Base-by-base conservation (phyloP, 2,888 invertebrate genomes). In the Acrobasis consociella region DNA sequence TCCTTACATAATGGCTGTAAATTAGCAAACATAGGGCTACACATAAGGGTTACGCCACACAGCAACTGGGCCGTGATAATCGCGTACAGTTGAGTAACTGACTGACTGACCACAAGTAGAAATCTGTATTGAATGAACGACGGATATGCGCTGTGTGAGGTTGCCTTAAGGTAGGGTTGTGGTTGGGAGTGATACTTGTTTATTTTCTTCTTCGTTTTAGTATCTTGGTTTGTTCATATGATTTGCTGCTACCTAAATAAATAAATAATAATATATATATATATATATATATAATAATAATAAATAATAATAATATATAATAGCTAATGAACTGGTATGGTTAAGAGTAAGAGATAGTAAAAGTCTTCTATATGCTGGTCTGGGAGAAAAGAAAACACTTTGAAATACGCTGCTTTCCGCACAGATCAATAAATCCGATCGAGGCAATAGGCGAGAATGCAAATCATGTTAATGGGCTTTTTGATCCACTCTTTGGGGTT, bases 1-100 rank as follows among this genome's bases (percentile, higher is more conserved):
- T 52, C 22, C 31, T 50, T 50, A 17, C 59, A 50, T 50, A 60
- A 51, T 15, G 53, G 37, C 13, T 46, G n/a, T n/a, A 42, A 63
- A 51, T 52, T 60, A 39, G 51, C 60, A 51, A 56, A 42, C 63
- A 64, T 59, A 64, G 64, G 63, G 62, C 61, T 62, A 62, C 58
- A 58, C 60, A 65, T 59, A 51, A 78, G 77, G 80, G 74, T 89
- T 89, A 75, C 88, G 78, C 76, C 86, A 89, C 78, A 77, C 73
- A 80, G 67, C 81, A 86, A 89, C 82, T 87, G 80, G 88, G 83
- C 84, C 89, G 89, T 82, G 82, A 84, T 87, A 89, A 87, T 86
- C 77, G 70, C 78, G 80, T 75, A 73, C 51, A 39, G 63, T 64
- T 66, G 64, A 49, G 61, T 58, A 64, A 66, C 64, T n/a, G 46